Conservation (phyloP, 2,888 invertebrate genomes). For the Strigamia transsilvanica region DNA sequence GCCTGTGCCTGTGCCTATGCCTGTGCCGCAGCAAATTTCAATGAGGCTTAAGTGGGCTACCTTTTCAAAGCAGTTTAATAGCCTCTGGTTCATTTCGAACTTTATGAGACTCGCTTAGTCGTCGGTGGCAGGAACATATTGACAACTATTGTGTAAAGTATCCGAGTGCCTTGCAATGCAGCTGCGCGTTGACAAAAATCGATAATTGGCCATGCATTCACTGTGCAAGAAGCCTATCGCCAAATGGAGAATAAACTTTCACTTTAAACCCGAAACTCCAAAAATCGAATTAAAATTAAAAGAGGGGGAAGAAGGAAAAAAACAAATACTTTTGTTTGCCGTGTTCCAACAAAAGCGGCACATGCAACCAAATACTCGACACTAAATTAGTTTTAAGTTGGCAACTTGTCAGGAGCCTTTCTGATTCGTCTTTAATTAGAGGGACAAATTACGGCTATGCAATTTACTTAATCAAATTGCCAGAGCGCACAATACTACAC, state of each 20-base stretch:
- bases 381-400: neutral
- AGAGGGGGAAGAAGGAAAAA: too few relatives aligned
- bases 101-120: constrained; percentile 20
- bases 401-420: constrained; percentile 11
- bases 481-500: constrained; percentile 23
- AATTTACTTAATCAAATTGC: constrained; percentile 25
- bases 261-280: neutral
- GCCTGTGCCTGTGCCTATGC: too few relatives aligned
- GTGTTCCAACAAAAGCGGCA: neutral
- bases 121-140: constrained; percentile 14
- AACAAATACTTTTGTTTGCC: neutral
- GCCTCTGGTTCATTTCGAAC: constrained; percentile 15
- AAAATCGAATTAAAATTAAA: neutral
- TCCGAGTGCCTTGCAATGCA: constrained; percentile 4
- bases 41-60: neutral
- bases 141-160: constrained; percentile 26
- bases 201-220: constrained; percentile 6
- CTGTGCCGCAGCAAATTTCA: neutral
- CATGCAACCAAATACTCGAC: neutral
- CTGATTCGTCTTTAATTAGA: constrained; percentile 30
- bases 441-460: constrained; percentile 13
- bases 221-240: constrained; percentile 18
- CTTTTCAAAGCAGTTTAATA: neutral
- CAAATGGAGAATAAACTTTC: constrained; percentile 20
- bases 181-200: constrained; percentile 11